phyloP scores from a whole-genome alignment of 2,888 invertebrate species.

The Diogma glabrata region DNA sequence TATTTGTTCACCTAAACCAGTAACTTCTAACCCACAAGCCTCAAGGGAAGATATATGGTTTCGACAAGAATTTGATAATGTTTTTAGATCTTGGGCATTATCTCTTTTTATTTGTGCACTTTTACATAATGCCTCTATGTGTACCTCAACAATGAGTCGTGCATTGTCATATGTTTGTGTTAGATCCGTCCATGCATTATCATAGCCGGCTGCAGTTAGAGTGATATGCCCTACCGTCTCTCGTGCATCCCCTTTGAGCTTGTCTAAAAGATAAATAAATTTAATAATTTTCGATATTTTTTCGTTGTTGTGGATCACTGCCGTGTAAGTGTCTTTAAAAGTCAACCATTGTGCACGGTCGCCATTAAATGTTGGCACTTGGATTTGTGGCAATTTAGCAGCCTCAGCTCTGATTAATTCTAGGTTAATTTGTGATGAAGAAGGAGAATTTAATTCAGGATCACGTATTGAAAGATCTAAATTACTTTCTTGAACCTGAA shows the following conservation, averaged over 20 bases:
- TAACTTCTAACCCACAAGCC: too few species aligned
- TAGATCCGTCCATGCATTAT: too few species aligned
- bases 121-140: too few species aligned
- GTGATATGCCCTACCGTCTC: too few species aligned
- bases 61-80: too few species aligned
- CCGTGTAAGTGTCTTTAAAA: background rate
- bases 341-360: background rate
- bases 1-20: too few species aligned
- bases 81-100: too few species aligned
- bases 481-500: background rate
- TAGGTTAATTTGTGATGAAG: background rate
- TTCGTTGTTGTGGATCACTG: background rate
- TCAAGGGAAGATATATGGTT: too few species aligned
- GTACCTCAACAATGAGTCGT: too few species aligned
- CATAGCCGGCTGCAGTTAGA: too few species aligned
- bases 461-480: background rate
- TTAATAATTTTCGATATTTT: background rate
- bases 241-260: background rate
- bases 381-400: background rate
- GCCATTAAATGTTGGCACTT: background rate
- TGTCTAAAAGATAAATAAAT: background rate
- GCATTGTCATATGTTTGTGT: too few species aligned
- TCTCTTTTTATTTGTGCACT: too few species aligned
- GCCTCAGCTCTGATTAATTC: background rate
- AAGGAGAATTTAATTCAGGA: background rate